phyloP scores from a whole-genome alignment of 2,888 invertebrate species.

The Dugesia japonica region DNA sequence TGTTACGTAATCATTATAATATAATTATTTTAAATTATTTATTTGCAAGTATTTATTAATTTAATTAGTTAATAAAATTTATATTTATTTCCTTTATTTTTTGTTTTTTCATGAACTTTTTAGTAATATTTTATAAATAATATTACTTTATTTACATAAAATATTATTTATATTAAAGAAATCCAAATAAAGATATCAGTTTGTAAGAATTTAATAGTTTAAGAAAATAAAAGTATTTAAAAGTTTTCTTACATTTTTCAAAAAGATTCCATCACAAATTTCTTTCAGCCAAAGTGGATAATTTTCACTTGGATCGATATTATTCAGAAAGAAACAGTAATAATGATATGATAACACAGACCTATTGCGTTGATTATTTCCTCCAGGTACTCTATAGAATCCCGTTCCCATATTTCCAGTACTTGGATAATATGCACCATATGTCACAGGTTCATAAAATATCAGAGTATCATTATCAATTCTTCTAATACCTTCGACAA shows the following conservation, averaged over 20 bases:
- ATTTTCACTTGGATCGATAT: constrained; percentile 3
- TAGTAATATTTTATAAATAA: too few relatives aligned
- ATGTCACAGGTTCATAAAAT: constrained; percentile 41
- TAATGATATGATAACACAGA: constrained; percentile 39
- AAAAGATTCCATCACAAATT: constrained; percentile 37
- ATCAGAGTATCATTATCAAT: constrained; percentile 38
- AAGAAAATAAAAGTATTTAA: too few relatives aligned
- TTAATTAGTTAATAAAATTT: too few relatives aligned
- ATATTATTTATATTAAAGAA: too few relatives aligned
- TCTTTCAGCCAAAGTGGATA: constrained; percentile 35
- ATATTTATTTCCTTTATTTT: too few relatives aligned
- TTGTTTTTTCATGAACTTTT: too few relatives aligned
- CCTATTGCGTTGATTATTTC: constrained; percentile 34
- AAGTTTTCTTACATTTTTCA: constrained; percentile 24
- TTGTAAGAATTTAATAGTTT: too few relatives aligned
- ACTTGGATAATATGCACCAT: constrained; percentile 38
- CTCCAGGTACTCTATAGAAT: constrained; percentile 38
- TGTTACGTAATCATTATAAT: too few relatives aligned
- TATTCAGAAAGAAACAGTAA: constrained; percentile 39
- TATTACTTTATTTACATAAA: too few relatives aligned
- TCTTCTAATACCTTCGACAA: constrained; percentile 37
- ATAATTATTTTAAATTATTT: too few relatives aligned
- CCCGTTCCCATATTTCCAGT: constrained; percentile 37
- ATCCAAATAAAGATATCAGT: too few relatives aligned
- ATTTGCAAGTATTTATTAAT: too few relatives aligned